These are phyloP conservation scores for Sceloporus undulatus DNA, from an alignment of 2,113 vertebrate genomes.

Conservation along the genomic window DNA sequence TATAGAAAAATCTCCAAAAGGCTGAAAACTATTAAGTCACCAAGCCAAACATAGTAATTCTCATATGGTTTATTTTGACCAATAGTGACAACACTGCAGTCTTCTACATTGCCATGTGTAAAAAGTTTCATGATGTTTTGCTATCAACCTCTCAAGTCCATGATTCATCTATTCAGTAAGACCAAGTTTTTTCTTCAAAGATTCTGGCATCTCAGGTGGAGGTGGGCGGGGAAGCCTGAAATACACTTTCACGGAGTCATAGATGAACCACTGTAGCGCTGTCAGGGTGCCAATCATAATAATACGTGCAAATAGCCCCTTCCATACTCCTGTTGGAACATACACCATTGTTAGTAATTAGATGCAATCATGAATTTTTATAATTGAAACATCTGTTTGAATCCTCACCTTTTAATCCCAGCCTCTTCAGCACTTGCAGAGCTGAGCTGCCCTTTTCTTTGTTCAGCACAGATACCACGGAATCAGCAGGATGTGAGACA, in stretches of 20 bases:
- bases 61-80: constrained; percentile 81
- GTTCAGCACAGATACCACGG: constrained; percentile 97
- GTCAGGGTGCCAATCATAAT: constrained; percentile 99
- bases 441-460: constrained; percentile 96
- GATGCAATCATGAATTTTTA: not conserved
- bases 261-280: constrained; percentile 99
- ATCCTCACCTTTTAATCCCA: constrained; percentile 88
- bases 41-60: constrained; percentile 66
- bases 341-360: not conserved
- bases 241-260: constrained; percentile 98
- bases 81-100: constrained; percentile 68
- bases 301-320: constrained; percentile 96
- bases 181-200: constrained; percentile 98
- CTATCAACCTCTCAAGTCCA: constrained; percentile 71
- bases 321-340: constrained; percentile 91
- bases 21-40: constrained; percentile 52
- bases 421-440: constrained; percentile 86
- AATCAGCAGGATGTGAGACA: constrained; percentile 97
- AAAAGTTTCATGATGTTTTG: constrained; percentile 74
- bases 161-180: constrained; percentile 84
- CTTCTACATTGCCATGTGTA: constrained; percentile 81
- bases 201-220: constrained; percentile 99
- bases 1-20: too few species aligned
- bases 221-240: constrained; percentile 97
- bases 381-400: not conserved